phyloP scores from a whole-genome alignment of 1,140 invertebrate species.

The Monochamus saltuarius region DNA sequence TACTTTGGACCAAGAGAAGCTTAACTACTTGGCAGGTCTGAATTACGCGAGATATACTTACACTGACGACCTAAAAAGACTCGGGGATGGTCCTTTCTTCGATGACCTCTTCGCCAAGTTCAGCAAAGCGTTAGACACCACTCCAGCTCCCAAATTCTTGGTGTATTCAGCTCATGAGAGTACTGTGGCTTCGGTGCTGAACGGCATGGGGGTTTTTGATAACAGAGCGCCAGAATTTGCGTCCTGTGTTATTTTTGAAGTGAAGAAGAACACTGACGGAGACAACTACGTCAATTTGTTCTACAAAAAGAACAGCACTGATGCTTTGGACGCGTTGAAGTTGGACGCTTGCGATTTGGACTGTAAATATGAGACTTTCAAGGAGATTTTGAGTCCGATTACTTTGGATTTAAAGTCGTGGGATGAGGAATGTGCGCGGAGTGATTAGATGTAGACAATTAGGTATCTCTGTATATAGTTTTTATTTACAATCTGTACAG shows the following conservation, averaged over 20 bases:
- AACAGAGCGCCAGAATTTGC: conserved; percentile 70
- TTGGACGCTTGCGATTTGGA: neutral
- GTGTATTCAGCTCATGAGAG: conserved; percentile 64
- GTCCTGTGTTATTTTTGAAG: conserved; percentile 69
- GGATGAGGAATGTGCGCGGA: neutral
- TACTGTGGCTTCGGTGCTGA: conserved; percentile 73
- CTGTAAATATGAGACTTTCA: neutral
- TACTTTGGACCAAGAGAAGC: neutral
- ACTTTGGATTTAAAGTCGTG: neutral
- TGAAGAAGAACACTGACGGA: conserved; percentile 66
- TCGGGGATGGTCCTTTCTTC: conserved; percentile 64
- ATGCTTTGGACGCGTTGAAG: neutral
- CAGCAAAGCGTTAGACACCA: conserved; percentile 36
- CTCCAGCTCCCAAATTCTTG: conserved; percentile 56
- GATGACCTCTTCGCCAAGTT: conserved; percentile 30
- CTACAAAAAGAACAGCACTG: conserved; percentile 60
- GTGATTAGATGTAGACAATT: neutral
- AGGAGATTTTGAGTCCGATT: neutral
- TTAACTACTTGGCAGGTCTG: neutral
- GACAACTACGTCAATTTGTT: conserved; percentile 55
- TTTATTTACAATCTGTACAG: conserved; percentile 38
- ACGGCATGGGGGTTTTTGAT: conserved; percentile 70
- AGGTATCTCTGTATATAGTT: neutral
- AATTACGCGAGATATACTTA: conserved; percentile 44
- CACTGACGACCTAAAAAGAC: conserved; percentile 55